phyloP scores from a whole-genome alignment of 2,113 vertebrate genomes.

The Macrotus californicus region DNA sequence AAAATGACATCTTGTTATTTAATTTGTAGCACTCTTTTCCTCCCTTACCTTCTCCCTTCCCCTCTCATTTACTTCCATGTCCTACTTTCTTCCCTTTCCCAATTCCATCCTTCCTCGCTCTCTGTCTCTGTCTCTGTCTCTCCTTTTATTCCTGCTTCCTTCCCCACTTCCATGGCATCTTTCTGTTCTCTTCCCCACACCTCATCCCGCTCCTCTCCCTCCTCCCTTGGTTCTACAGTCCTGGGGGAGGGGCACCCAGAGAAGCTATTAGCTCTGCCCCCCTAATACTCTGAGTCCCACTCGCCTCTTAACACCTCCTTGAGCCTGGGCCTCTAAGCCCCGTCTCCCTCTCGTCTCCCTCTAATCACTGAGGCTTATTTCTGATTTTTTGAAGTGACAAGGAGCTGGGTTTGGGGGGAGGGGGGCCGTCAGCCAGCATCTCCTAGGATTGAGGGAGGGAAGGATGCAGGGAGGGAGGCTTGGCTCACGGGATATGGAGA shows the following conservation, averaged over 20 bases:
- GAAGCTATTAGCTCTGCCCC: conserved; percentile 72
- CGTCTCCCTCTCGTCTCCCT: conserved; percentile 65
- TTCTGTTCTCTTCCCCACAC: not conserved
- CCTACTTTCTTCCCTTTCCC: not conserved
- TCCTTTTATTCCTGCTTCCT: not conserved
- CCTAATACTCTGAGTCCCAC: conserved; percentile 68
- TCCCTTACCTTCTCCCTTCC: not conserved
- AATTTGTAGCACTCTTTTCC: not conserved
- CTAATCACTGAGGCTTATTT: conserved; percentile 77
- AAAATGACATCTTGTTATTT: not conserved
- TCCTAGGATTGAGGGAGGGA: conserved; percentile 45
- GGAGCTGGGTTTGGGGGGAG: conserved; percentile 61
- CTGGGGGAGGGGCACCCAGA: conserved; percentile 39
- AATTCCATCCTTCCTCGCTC: not conserved
- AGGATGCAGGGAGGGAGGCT: conserved; percentile 23
- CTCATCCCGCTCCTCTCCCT: not conserved
- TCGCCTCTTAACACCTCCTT: conserved; percentile 79
- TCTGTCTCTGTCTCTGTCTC: not conserved
- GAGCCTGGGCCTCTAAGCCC: conserved; percentile 78
- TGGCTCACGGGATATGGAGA: not conserved
- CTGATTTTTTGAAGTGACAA: conserved; percentile 76
- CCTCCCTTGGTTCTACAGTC: conserved; percentile 1
- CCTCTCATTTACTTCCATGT: not conserved
- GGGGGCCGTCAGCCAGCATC: conserved; percentile 67
- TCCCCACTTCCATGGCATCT: not conserved